phyloP scores from a whole-genome alignment of 2,888 invertebrate genomes.

The Cylindroiulus punctatus region DNA sequence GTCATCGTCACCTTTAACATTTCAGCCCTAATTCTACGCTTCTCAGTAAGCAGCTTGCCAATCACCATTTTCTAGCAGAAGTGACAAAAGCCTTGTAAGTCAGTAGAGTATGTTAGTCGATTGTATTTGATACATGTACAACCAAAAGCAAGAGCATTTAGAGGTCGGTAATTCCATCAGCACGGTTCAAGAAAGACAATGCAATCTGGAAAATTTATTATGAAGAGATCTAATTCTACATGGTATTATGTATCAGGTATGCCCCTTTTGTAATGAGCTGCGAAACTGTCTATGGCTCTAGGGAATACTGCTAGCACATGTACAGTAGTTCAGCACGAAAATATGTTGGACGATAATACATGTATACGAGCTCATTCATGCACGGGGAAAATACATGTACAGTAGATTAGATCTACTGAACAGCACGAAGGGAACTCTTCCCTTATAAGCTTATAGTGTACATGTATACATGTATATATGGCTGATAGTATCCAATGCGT shows the following conservation, averaged over 20 bases:
- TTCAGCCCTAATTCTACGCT: not conserved
- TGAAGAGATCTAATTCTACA: constrained; percentile 17
- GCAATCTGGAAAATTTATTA: constrained; percentile 43
- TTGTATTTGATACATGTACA: not conserved
- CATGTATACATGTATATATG: too few relatives aligned
- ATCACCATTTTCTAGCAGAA: not conserved
- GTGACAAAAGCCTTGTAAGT: constrained; percentile 16
- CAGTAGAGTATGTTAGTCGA: not conserved
- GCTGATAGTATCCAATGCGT: too few relatives aligned
- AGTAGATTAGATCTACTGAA: too few relatives aligned
- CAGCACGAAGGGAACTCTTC: too few relatives aligned
- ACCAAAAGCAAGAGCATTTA: not conserved
- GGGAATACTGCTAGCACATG: not conserved
- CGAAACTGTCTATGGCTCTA: not conserved
- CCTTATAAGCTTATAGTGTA: too few relatives aligned
- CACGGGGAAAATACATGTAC: too few relatives aligned
- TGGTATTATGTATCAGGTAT: constrained; percentile 1
- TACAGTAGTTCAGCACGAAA: too few relatives aligned
- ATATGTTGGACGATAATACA: too few relatives aligned
- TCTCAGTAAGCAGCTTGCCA: not conserved
- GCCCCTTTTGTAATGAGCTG: constrained; percentile 24
- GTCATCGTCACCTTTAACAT: constrained; percentile 32
- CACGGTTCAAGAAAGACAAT: constrained; percentile 13
- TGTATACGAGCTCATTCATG: not conserved
- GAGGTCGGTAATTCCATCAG: constrained; percentile 32